Conservation (phyloP, 1,140 invertebrate genomes). For the Lasioglossum baleicum region DNA sequence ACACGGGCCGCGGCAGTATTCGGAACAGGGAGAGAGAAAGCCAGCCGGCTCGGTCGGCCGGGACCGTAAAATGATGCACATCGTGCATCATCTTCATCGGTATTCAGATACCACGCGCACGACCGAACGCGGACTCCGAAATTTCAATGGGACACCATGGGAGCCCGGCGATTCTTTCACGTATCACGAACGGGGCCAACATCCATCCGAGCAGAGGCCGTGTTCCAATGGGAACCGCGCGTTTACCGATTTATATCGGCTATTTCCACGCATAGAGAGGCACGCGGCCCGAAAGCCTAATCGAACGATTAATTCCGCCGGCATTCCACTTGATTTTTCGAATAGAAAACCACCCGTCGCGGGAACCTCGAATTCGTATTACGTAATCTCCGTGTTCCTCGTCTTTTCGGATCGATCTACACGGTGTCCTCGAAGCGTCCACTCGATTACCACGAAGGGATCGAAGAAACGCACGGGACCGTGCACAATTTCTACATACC, state of each 20-base stretch:
- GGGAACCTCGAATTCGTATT: too few relatives aligned
- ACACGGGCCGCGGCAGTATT: too few relatives aligned
- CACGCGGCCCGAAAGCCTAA: slow-evolving; percentile 31
- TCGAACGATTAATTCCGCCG: background rate
- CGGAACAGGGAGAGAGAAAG: background rate
- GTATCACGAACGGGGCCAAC: slow-evolving; percentile 55
- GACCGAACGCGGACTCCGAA: slow-evolving; percentile 62
- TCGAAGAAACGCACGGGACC: too few relatives aligned
- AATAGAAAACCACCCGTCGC: background rate
- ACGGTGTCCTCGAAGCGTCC: too few relatives aligned
- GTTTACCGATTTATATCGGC: slow-evolving; percentile 42
- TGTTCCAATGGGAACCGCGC: slow-evolving; percentile 29
- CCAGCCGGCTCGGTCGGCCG: background rate
- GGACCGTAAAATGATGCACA: slow-evolving; percentile 36
- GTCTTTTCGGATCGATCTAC: too few relatives aligned
- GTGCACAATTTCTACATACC: too few relatives aligned
- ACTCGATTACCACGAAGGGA: too few relatives aligned
- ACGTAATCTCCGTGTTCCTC: too few relatives aligned
- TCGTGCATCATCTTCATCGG: slow-evolving; percentile 66
- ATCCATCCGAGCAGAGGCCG: slow-evolving; percentile 37
- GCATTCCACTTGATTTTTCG: background rate
- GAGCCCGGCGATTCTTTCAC: slow-evolving; percentile 66
- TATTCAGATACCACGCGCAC: slow-evolving; percentile 64
- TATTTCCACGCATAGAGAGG: slow-evolving; percentile 26
- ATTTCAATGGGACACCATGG: slow-evolving; percentile 67